Evolutionary conservation across 2,113 vertebrate genomes (phyloP).

Genomic region (Pogonocichla stellata): DNA sequence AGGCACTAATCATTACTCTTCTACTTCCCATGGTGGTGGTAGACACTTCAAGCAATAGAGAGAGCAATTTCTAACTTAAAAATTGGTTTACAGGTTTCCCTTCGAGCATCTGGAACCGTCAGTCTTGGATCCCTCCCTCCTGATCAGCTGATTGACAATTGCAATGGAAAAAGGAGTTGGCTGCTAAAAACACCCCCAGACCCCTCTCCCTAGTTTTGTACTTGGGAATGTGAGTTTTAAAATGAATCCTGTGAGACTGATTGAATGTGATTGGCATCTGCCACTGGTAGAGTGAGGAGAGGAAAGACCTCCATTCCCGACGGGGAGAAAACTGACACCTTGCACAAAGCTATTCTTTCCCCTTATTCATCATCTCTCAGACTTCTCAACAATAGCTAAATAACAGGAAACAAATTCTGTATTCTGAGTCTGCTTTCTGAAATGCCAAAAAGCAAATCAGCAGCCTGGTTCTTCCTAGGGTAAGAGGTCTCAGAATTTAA

Average conservation of each 20-base stretch:
- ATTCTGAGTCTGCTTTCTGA: background rate
- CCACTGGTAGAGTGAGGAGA: background rate
- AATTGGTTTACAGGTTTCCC: conserved; percentile 67
- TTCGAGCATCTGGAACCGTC: conserved; percentile 38
- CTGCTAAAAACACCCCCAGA: background rate
- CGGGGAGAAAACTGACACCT: background rate
- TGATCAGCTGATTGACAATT: conserved; percentile 55
- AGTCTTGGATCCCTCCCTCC: conserved; percentile 21
- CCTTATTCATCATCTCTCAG: conserved; percentile 31
- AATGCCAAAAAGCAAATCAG: conserved; percentile 26
- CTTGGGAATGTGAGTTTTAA: conserved; percentile 33
- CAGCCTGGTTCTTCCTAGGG: background rate
- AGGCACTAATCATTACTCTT: conserved; percentile 63
- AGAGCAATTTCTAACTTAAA: conserved; percentile 57
- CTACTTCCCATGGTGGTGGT: conserved; percentile 37
- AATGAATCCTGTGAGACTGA: conserved; percentile 58
- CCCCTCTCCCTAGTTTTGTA: background rate
- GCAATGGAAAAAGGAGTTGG: conserved; percentile 32
- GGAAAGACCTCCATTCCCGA: background rate
- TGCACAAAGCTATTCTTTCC: background rate
- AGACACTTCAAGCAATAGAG: conserved; percentile 21
- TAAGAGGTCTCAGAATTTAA: conserved; percentile 51
- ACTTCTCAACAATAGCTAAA: conserved; percentile 8
- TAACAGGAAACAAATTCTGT: background rate
- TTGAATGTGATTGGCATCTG: conserved; percentile 65